Conservation (phyloP, 2,113 vertebrate species). For the Xyrauchen texanus region DNA sequence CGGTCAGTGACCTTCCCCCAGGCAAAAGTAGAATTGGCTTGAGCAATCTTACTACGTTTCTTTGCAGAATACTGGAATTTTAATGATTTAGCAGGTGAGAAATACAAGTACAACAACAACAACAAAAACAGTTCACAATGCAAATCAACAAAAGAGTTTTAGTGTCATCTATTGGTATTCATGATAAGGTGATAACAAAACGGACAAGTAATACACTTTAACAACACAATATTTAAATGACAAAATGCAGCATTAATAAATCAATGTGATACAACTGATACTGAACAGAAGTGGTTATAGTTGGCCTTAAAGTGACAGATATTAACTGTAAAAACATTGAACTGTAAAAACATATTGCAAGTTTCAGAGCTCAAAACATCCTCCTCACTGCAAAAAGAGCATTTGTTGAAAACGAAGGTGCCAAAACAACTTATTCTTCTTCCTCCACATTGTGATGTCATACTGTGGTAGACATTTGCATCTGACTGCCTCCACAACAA, state of each 20-base stretch:
- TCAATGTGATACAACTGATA: conserved; percentile 5
- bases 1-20: conserved; percentile 77
- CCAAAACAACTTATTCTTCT: too few relatives aligned
- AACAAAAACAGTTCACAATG: neutral
- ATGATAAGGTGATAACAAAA: neutral
- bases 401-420: too few relatives aligned
- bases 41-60: neutral
- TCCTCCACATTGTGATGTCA: too few relatives aligned
- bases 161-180: conserved; percentile 10
- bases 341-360: too few relatives aligned
- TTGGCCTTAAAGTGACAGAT: conserved; percentile 19
- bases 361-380: too few relatives aligned
- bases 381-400: too few relatives aligned
- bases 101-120: neutral
- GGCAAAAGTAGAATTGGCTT: conserved; percentile 45
- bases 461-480: too few relatives aligned
- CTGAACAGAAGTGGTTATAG: neutral
- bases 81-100: neutral
- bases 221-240: neutral
- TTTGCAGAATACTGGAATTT: neutral
- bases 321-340: too few relatives aligned
- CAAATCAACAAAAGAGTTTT: neutral
- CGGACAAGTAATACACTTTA: too few relatives aligned
- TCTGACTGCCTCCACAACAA: too few relatives aligned
- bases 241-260: neutral